Conservation (phyloP, 1,140 invertebrate genomes). For the Oncopeltus fasciatus region DNA sequence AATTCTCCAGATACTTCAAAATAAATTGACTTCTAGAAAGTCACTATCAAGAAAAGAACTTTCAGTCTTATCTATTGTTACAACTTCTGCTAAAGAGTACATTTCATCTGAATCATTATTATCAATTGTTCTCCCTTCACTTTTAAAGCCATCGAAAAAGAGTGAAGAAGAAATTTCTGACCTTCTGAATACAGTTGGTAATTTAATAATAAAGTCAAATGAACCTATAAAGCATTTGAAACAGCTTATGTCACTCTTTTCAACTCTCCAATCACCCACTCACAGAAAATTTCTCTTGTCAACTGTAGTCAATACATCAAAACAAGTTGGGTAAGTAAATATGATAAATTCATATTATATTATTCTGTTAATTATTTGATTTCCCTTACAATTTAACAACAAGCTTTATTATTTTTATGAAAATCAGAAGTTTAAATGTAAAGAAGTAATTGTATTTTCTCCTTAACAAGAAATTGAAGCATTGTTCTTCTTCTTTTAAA, state of each 20-base stretch:
- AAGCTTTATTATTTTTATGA: too few relatives aligned
- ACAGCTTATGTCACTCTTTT: conserved; percentile 47
- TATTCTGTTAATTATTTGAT: too few relatives aligned
- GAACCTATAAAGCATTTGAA: conserved; percentile 49
- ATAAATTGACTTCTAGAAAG: conserved; percentile 31
- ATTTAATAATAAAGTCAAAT: conserved; percentile 52
- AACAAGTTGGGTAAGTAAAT: conserved; percentile 12
- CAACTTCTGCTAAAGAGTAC: conserved; percentile 49
- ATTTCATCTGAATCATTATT: conserved; percentile 48
- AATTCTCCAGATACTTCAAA: conserved; percentile 56
- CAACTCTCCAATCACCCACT: conserved; percentile 38
- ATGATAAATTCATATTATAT: too few relatives aligned
- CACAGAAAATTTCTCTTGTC: conserved; percentile 37
- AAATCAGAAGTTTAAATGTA: too few relatives aligned
- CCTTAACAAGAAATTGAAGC: too few relatives aligned
- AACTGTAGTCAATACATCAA: not conserved
- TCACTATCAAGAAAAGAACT: conserved; percentile 40
- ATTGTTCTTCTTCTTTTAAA: too few relatives aligned
- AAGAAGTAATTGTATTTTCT: too few relatives aligned
- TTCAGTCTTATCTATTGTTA: conserved; percentile 62
- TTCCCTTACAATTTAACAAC: too few relatives aligned
- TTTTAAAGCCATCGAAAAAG: conserved; percentile 42
- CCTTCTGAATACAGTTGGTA: conserved; percentile 52
- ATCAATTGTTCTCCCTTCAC: conserved; percentile 54
- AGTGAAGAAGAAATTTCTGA: conserved; percentile 45